Conservation (phyloP, 2,888 invertebrate genomes). For the Ashinkailepas kermadecensis region DNA sequence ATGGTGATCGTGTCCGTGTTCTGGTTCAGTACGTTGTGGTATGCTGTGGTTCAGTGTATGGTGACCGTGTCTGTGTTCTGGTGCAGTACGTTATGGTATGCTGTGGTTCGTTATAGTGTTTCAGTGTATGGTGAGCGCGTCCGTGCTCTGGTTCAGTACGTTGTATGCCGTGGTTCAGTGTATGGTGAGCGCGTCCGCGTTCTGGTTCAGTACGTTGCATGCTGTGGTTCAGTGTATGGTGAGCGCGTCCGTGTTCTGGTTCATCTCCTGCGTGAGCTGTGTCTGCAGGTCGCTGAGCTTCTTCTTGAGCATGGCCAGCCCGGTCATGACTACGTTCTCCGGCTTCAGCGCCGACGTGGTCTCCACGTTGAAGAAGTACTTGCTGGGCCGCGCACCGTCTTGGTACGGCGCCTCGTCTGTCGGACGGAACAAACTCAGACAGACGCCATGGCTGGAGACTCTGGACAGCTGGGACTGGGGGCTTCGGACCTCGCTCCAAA, state of each 20-base stretch:
- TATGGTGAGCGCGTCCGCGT: too few relatives aligned
- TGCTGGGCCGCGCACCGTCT: constrained; percentile 90
- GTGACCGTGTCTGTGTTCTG: constrained; percentile 59
- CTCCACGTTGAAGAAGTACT: constrained; percentile 95
- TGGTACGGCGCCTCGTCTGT: constrained; percentile 71
- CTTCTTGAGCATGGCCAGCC: constrained; percentile 84
- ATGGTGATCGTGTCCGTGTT: constrained; percentile 61
- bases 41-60: constrained; percentile 32
- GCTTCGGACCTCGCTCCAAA: too few relatives aligned
- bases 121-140: too few relatives aligned
- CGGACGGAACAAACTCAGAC: too few relatives aligned
- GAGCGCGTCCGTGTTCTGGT: constrained; percentile 61
- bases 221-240: constrained; percentile 30
- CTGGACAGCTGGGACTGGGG: too few relatives aligned
- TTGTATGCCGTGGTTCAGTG: too few relatives aligned
- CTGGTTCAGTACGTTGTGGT: too few relatives aligned
- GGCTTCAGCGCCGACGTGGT: constrained; percentile 91
- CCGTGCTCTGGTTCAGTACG: too few relatives aligned
- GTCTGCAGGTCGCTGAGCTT: constrained; percentile 94
- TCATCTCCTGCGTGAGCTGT: constrained; percentile 73
- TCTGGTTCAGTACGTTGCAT: too few relatives aligned
- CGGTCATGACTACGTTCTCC: constrained; percentile 94
- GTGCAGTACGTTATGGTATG: too few relatives aligned
- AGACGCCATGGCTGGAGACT: too few relatives aligned
- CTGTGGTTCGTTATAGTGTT: too few relatives aligned